Conservation (phyloP, 2,888 invertebrate species). For the Uropetala carovei region DNA sequence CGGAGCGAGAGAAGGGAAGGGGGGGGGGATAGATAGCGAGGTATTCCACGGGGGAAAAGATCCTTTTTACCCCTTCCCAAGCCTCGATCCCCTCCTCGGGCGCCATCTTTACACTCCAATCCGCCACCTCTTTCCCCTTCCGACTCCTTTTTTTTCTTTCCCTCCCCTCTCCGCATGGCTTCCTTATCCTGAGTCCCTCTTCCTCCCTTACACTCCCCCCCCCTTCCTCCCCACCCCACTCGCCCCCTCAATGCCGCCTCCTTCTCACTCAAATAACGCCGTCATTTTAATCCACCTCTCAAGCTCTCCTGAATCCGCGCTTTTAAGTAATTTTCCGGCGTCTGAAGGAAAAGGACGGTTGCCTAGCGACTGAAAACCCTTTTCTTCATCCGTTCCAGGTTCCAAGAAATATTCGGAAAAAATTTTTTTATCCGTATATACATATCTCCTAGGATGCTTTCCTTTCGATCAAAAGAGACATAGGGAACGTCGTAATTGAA, state of each 20-base stretch:
- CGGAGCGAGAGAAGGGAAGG: neutral
- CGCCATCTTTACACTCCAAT: constrained; percentile 2
- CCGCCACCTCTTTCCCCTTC: neutral
- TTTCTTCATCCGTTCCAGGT: neutral
- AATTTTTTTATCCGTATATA: neutral
- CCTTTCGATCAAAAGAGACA: neutral
- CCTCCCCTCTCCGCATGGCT: neutral
- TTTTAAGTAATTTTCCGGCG: constrained; percentile 20
- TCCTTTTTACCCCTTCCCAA: neutral
- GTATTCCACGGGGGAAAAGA: neutral
- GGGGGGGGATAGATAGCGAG: neutral
- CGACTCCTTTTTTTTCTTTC: neutral
- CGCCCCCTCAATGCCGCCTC: neutral
- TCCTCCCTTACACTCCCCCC: neutral
- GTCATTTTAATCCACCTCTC: constrained; percentile 34
- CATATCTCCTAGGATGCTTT: neutral
- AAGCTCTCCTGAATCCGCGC: constrained; percentile 21
- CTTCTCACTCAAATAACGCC: constrained; percentile 5
- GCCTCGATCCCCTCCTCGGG: too few species aligned
- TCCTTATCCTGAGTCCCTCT: neutral
- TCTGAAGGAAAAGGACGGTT: neutral
- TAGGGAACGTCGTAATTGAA: neutral
- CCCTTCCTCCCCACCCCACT: neutral
- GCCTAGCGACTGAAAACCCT: neutral
- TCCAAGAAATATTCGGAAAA: neutral